Conservation (phyloP, 2,113 vertebrate species). For the Sminthopsis crassicaudata region DNA sequence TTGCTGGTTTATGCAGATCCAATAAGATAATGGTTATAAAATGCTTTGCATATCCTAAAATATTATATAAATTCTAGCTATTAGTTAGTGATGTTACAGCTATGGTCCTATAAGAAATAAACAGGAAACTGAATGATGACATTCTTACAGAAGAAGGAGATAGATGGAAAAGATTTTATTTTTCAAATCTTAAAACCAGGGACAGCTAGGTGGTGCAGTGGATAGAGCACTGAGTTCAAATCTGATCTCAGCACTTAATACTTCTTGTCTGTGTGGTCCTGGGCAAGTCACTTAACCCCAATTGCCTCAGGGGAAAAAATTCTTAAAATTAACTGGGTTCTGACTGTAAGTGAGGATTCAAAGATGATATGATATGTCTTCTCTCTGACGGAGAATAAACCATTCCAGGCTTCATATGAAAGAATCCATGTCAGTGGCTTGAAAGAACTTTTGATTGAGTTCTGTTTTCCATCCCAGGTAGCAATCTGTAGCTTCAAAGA, state of each 20-base stretch:
- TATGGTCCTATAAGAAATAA: not conserved
- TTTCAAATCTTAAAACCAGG: not conserved
- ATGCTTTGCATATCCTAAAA: not conserved
- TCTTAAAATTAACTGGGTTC: not conserved
- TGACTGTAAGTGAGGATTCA: not conserved
- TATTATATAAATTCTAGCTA: not conserved
- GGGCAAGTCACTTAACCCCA: too few species aligned
- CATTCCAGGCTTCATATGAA: not conserved
- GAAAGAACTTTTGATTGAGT: not conserved
- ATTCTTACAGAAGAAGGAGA: not conserved
- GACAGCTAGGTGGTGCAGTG: too few species aligned
- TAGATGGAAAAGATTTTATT: not conserved
- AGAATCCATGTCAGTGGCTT: fast-evolving
- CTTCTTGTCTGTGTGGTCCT: too few species aligned
- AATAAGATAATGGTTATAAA: not conserved
- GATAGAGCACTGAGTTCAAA: too few species aligned
- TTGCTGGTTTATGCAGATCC: not conserved
- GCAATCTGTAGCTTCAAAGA: not conserved
- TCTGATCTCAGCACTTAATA: too few species aligned
- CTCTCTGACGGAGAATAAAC: not conserved
- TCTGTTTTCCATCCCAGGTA: not conserved
- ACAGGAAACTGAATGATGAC: not conserved
- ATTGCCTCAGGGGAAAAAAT: too few species aligned
- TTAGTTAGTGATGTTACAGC: not conserved
- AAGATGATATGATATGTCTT: not conserved